Conservation (phyloP, 2,888 invertebrate species). For the Metellina segmentata region DNA sequence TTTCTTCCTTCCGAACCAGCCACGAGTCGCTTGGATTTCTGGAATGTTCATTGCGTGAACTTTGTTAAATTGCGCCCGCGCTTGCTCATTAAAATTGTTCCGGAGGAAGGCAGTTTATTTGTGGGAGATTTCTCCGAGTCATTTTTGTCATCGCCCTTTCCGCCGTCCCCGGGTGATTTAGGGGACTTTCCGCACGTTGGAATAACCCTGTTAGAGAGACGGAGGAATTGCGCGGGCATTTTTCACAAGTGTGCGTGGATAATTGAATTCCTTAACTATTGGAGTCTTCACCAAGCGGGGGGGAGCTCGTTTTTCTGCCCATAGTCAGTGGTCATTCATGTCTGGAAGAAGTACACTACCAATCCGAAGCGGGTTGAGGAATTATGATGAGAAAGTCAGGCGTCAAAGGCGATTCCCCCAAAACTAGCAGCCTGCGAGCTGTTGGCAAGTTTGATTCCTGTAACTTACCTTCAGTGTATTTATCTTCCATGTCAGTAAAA, state of each 20-base stretch:
- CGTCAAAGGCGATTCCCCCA: no score
- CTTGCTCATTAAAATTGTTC: conserved; percentile 36
- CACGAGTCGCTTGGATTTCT: conserved; percentile 17
- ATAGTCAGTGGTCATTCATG: no score
- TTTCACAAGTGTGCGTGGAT: not conserved
- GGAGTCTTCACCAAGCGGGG: not conserved
- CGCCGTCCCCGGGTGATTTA: conserved; percentile 38
- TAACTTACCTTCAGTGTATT: no score
- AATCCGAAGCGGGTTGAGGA: no score
- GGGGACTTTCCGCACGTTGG: not conserved
- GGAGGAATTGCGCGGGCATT: not conserved
- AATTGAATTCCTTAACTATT: not conserved
- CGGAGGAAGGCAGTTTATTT: conserved; percentile 43
- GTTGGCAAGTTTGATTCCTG: no score
- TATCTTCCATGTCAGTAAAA: no score
- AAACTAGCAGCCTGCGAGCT: no score
- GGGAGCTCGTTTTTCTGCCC: not conserved
- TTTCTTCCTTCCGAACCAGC: conserved; percentile 22
- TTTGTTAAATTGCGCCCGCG: conserved; percentile 29
- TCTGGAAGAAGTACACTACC: no score
- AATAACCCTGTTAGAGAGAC: not conserved
- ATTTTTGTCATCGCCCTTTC: conserved; percentile 51
- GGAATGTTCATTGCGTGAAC: conserved; percentile 31
- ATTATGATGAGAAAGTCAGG: no score
- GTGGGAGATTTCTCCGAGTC: conserved; percentile 35